Conservation (phyloP, 2,797 vertebrate species). For the Naso thynnoides region DNA sequence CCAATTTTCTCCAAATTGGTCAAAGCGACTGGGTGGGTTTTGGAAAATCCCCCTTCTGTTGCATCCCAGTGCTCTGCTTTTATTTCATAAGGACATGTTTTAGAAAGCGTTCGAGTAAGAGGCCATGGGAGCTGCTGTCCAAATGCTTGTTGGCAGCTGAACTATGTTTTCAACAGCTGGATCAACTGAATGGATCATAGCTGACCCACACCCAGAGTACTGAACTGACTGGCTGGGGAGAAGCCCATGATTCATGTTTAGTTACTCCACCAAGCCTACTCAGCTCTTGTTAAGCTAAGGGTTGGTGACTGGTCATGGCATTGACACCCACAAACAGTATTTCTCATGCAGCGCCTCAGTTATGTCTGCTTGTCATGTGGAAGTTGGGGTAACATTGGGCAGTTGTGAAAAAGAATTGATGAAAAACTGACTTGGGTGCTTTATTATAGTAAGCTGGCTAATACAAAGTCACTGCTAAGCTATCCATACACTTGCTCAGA, state of each 20-base stretch:
- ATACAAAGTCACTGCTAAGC: constrained; percentile 7
- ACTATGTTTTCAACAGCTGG: constrained; percentile 72
- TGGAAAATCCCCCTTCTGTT: constrained; percentile 66
- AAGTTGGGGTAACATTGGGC: neutral
- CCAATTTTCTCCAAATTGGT: constrained; percentile 24
- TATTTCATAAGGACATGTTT: constrained; percentile 66
- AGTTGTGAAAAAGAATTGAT: neutral
- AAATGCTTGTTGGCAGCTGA: constrained; percentile 69
- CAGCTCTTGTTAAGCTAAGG: constrained; percentile 38
- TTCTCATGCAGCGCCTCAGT: neutral
- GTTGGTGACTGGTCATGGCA: constrained; percentile 12
- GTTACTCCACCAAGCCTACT: constrained; percentile 37
- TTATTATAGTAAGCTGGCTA: constrained; percentile 3
- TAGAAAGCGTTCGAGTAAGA: constrained; percentile 46
- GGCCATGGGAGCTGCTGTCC: constrained; percentile 48
- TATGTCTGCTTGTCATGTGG: neutral
- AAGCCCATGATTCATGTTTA: constrained; percentile 57
- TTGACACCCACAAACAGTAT: constrained; percentile 8
- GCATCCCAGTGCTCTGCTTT: constrained; percentile 49
- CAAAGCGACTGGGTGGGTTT: constrained; percentile 30
- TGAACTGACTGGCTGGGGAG: constrained; percentile 28
- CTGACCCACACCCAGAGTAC: constrained; percentile 62
- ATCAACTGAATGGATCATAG: constrained; percentile 53
- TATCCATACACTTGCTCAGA: constrained; percentile 20
- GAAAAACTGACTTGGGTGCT: neutral